Percentiles rank a stretch among this genome's conserved stretches.
Conservation (phyloP, 2,888 invertebrate genomes). For the Tachystola acroxantha region DNA sequence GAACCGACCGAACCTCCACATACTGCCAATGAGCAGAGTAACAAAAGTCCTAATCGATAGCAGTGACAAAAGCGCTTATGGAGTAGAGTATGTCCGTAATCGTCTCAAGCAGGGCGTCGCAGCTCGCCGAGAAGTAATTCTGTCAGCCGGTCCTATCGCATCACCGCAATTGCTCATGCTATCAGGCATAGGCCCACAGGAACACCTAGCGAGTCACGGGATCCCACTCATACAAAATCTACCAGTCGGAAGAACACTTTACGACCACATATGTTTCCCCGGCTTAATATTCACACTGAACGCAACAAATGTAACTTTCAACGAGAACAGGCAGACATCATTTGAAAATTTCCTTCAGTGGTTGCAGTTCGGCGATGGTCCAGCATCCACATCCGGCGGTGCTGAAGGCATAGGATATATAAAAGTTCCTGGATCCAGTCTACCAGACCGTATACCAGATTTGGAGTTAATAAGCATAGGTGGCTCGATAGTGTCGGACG, state of each 20-base stretch:
- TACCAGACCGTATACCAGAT: slow-evolving; percentile 79
- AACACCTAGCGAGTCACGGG: slow-evolving; percentile 71
- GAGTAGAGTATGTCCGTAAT: slow-evolving; percentile 72
- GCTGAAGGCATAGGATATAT: slow-evolving; percentile 81
- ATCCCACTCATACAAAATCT: slow-evolving; percentile 77
- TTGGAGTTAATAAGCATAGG: slow-evolving; percentile 83
- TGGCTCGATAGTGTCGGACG: slow-evolving; percentile 59
- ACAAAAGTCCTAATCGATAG: slow-evolving; percentile 75
- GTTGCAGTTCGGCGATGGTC: slow-evolving; percentile 54
- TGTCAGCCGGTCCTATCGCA: slow-evolving; percentile 88
- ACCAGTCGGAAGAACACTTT: slow-evolving; percentile 81
- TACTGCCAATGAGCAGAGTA: slow-evolving; percentile 73
- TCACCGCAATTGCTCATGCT: slow-evolving; percentile 90
- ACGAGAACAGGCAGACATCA: slow-evolving; percentile 35
- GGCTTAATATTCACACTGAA: slow-evolving; percentile 82
- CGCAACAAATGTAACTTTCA: slow-evolving; percentile 34
- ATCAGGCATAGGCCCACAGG: slow-evolving; percentile 83
- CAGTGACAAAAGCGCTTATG: slow-evolving; percentile 63
- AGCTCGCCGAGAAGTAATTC: slow-evolving; percentile 83
- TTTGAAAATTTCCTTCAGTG: slow-evolving; percentile 35
- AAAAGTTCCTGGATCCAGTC: slow-evolving; percentile 74
- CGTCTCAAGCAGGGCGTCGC: slow-evolving; percentile 54
- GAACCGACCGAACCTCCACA: slow-evolving; percentile 74
- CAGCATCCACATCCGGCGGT: slow-evolving; percentile 74
- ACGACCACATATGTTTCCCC: slow-evolving; percentile 80